These are phyloP conservation scores for Drosophila cracens DNA, from an alignment of 2,888 invertebrate genomes.

Conservation along the genomic window DNA sequence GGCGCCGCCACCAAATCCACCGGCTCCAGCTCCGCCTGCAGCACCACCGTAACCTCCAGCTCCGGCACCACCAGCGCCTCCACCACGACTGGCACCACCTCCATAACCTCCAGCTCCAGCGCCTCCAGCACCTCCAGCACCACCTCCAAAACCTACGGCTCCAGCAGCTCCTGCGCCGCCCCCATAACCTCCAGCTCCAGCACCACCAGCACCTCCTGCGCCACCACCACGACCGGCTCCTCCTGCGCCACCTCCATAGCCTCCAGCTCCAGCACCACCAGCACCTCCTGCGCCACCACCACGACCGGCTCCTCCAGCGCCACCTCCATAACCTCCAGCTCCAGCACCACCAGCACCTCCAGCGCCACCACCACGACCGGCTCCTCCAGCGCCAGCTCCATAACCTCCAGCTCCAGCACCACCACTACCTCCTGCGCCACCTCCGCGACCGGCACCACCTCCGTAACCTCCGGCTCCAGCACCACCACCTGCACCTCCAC, in stretches of 20 bases:
- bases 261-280: background rate
- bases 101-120: background rate
- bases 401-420: constrained; percentile 23
- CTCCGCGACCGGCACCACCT: constrained; percentile 23
- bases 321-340: constrained; percentile 27
- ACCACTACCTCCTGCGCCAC: constrained; percentile 22
- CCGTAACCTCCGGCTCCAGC: constrained; percentile 29
- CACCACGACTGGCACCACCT: background rate
- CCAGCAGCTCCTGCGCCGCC: no score
- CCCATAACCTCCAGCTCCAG: no score
- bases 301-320: background rate
- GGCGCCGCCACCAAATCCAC: constrained; percentile 11
- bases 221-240: background rate
- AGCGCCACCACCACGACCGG: constrained; percentile 26
- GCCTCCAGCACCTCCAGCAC: background rate
- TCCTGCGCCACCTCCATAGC: background rate
- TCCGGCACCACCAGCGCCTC: constrained; percentile 21
- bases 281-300: constrained; percentile 8
- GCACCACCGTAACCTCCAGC: background rate
- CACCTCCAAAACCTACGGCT: background rate
- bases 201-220: background rate
- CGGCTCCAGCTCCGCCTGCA: constrained; percentile 2
- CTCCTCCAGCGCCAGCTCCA: constrained; percentile 32
- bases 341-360: constrained; percentile 50
- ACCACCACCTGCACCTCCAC: constrained; percentile 33